Evolutionary conservation across 2,888 invertebrate species (phyloP).

Genomic region (Patella caerulea): DNA sequence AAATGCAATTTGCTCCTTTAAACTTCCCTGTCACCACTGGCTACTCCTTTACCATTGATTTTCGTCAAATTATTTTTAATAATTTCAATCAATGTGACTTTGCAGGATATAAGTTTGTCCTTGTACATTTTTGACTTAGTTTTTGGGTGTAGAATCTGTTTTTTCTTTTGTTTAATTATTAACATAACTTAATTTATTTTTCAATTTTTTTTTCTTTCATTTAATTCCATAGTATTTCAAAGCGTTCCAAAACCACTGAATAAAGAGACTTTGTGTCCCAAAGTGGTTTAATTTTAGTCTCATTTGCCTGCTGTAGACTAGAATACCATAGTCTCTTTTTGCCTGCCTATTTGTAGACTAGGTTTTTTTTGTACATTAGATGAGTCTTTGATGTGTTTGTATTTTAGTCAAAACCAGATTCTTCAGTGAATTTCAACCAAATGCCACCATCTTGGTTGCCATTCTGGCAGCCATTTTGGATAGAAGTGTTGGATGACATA

Average conservation of each 20-base stretch:
- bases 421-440: neutral
- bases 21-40: no score
- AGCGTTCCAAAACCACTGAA: conserved; percentile 7
- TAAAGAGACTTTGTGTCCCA: no score
- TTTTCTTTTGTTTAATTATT: neutral
- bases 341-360: neutral
- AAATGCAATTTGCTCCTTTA: no score
- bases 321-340: conserved; percentile 7
- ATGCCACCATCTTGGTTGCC: neutral
- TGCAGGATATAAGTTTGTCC: no score
- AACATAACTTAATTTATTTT: neutral
- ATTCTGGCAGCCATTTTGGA: neutral
- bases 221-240: conserved; percentile 5
- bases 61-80: no score
- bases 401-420: conserved; percentile 4
- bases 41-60: no score
- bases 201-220: neutral
- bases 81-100: no score
- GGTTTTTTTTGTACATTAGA: conserved; percentile 11
- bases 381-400: conserved; percentile 8
- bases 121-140: no score
- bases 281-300: neutral
- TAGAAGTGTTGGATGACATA: no score
- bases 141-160: neutral
- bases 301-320: conserved; percentile 6